Conservation (phyloP, 1,140 invertebrate species). For the Danaus plexippus region DNA sequence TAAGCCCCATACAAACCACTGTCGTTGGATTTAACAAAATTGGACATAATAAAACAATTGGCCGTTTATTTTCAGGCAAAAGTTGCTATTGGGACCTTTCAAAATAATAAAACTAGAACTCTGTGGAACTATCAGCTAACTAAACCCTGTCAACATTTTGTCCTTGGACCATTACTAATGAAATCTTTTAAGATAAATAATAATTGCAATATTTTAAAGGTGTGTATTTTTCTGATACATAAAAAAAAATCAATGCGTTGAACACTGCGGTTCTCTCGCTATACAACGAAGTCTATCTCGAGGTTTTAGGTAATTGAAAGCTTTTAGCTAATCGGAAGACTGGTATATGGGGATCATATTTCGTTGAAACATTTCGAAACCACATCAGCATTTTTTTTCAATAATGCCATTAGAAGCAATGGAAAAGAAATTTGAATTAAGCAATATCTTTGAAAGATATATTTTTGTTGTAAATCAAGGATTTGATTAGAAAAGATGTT, state of each 20-base stretch:
- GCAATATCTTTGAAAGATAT: too few relatives aligned
- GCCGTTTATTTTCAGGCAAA: slow-evolving; percentile 34
- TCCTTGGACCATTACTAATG: slow-evolving; percentile 42
- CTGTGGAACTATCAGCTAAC: slow-evolving; percentile 46
- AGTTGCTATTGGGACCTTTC: slow-evolving; percentile 35
- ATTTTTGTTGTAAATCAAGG: too few relatives aligned
- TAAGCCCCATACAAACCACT: slow-evolving; percentile 18
- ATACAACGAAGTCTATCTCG: too few relatives aligned
- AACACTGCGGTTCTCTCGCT: too few relatives aligned
- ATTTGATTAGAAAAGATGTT: slow-evolving; percentile 22
- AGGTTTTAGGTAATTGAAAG: too few relatives aligned
- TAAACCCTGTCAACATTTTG: slow-evolving; percentile 57
- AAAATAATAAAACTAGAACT: slow-evolving; percentile 35
- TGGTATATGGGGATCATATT: too few relatives aligned
- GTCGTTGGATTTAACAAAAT: slow-evolving; percentile 1
- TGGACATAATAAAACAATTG: not conserved
- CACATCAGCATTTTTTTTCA: too few relatives aligned
- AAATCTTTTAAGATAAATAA: slow-evolving; percentile 45
- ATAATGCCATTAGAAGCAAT: too few relatives aligned
- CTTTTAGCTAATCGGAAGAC: too few relatives aligned
- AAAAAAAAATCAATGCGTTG: not conserved
- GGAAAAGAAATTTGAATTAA: too few relatives aligned
- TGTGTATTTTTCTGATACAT: slow-evolving; percentile 21
- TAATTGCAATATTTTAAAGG: slow-evolving; percentile 47
- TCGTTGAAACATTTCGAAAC: too few relatives aligned